Evolutionary conservation across 2,888 invertebrate species (phyloP), one percentile per base, ranked within the genome.

Genomic region (Callyntrura guangdongensis): DNA sequence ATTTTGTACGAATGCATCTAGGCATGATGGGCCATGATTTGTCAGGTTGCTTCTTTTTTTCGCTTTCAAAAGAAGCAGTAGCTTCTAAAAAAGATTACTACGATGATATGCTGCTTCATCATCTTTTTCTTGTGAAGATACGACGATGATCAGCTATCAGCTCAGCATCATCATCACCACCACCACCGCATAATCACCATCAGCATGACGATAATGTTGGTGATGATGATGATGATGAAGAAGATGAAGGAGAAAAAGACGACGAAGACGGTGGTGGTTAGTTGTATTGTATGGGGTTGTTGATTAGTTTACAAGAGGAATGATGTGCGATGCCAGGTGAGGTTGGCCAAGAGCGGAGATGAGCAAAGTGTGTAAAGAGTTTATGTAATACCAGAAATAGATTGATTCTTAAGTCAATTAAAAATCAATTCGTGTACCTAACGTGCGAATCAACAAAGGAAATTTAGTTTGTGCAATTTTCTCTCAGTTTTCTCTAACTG

Each of bases 71-170:
- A 82, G 45, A 67, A 67, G 86, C 83, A 89, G 89, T 83, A 89
- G 83, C 89, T 74, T 61, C 11, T 36, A 83, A 89, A 88, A 72
- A 36, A 72, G 77, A 81, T 27, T 59, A 61, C 20, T 27, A 59
- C 25, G 22, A 86, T 74, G 86, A 61, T 59, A 85, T 64, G 84
- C 56, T 89, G 25, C 79, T 27, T 79, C 79, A 79, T 79, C 79
- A 56, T 79, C 56, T 11, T 79, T 20, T 36, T 81, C 81, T 77
- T 59, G 83, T 87, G 69, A 85, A 53, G 81, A 67, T 56, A 72
- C 69, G 82, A 83, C 53, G 77, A 69, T 74, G 82, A 88, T 89
- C 89, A 72, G 17, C 85, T 59, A 86, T 67, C 72, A 85, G 17
- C 53, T 56, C 85, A n/a, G n/a, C n/a, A n/a, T n/a, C n/a, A n/a